These are phyloP conservation scores for Phymastichus coffea DNA, from an alignment of 1,140 invertebrate species.

Conservation along the genomic window DNA sequence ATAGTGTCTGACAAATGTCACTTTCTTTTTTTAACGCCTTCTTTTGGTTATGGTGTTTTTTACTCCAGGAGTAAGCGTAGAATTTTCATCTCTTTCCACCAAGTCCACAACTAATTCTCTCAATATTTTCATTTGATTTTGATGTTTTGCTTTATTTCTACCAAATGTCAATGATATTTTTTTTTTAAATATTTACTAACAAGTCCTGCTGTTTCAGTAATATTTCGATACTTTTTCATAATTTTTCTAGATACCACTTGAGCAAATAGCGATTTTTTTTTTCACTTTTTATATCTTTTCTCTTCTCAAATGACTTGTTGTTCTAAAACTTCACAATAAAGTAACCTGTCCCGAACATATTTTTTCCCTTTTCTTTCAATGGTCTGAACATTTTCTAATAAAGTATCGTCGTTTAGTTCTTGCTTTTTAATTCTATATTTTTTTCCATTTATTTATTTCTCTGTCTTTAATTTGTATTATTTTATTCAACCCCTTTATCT, in stretches of 20 bases:
- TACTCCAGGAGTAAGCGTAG: conserved; percentile 29
- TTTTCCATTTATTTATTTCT: too few species aligned
- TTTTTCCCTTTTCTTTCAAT: background rate
- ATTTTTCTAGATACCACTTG: background rate
- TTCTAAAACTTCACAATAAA: background rate
- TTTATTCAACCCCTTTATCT: too few species aligned
- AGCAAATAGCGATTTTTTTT: background rate
- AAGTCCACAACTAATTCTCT: conserved; percentile 22
- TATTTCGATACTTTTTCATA: background rate
- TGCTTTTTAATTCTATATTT: too few species aligned
- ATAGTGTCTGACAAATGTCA: conserved; percentile 32
- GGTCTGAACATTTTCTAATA: background rate
- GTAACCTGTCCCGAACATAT: background rate
- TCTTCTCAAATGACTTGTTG: background rate
- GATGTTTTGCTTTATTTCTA: background rate
- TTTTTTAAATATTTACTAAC: background rate
- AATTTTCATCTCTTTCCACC: conserved; percentile 33
- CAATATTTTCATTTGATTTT: background rate
- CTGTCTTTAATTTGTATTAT: too few species aligned
- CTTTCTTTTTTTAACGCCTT: conserved; percentile 34
- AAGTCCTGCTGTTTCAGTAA: background rate
- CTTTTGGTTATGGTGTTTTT: conserved; percentile 34
- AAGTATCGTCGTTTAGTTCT: too few species aligned
- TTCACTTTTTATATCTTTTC: background rate
- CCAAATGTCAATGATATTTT: background rate